Conservation (phyloP, 2,113 vertebrate species). For the Oreocharis arfaki region DNA sequence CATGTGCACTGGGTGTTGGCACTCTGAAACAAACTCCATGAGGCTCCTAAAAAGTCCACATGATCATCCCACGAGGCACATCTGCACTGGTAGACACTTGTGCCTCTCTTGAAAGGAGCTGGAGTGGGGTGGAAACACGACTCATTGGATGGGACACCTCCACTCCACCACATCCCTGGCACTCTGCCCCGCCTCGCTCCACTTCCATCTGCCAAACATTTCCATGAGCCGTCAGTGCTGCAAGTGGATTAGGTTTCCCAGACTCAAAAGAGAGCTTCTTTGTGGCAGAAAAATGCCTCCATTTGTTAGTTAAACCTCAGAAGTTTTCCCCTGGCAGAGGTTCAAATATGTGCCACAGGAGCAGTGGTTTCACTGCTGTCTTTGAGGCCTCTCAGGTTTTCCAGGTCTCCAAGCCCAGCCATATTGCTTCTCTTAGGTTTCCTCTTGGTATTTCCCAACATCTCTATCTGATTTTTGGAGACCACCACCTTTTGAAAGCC, state of each 20-base stretch:
- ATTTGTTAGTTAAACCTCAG: neutral
- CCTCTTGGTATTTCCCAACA: neutral
- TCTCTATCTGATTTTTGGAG: neutral
- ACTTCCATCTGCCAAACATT: neutral
- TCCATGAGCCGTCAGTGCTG: rapidly evolving
- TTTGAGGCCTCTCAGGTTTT: neutral
- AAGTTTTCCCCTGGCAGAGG: constrained; percentile 19
- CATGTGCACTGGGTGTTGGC: neutral
- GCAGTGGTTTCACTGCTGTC: neutral
- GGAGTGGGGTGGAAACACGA: neutral
- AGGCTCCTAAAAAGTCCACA: rapidly evolving
- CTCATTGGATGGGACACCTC: neutral
- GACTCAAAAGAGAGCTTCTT: neutral
- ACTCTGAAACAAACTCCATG: neutral
- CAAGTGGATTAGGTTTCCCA: neutral
- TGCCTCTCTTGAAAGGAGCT: neutral
- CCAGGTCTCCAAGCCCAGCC: neutral
- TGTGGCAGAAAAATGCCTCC: constrained; percentile 4
- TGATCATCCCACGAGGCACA: neutral
- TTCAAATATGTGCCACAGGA: constrained; percentile 21
- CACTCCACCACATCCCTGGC: neutral
- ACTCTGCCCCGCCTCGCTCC: neutral
- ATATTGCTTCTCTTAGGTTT: neutral
- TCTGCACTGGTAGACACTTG: neutral
- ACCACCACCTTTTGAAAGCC: neutral